Evolutionary conservation across 2,113 vertebrate species (phyloP).

Genomic region (Rutilus rutilus): DNA sequence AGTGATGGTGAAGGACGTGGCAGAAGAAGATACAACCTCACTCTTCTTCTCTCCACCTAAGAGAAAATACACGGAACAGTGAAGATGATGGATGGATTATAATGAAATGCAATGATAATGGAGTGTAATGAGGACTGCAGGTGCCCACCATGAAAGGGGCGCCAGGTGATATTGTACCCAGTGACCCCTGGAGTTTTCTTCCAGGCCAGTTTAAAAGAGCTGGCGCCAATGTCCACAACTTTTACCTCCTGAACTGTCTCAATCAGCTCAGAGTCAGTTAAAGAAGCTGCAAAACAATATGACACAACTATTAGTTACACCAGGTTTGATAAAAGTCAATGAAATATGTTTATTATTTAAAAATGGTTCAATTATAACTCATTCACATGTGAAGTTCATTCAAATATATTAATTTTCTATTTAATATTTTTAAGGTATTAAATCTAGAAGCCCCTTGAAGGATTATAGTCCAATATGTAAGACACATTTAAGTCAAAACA

Average conservation of each 20-base stretch:
- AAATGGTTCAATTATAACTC: not conserved
- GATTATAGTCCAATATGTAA: not conserved
- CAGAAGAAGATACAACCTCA: slow-evolving; percentile 67
- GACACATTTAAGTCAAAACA: not conserved
- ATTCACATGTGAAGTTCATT: not conserved
- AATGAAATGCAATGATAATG: not conserved
- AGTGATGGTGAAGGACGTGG: slow-evolving; percentile 70
- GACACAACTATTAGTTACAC: slow-evolving; percentile 6
- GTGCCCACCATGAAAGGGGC: slow-evolving; percentile 73
- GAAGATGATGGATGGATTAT: not conserved
- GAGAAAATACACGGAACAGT: not conserved
- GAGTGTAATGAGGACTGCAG: not conserved
- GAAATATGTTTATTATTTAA: not conserved
- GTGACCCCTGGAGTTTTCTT: slow-evolving; percentile 74
- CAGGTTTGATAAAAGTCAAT: not conserved
- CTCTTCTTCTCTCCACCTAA: slow-evolving; percentile 79
- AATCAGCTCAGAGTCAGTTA: slow-evolving; percentile 69
- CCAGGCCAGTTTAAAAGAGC: slow-evolving; percentile 81
- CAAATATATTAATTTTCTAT: no score
- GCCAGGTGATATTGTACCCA: slow-evolving; percentile 85
- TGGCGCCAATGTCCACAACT: slow-evolving; percentile 74
- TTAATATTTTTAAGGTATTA: not conserved
- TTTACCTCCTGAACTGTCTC: slow-evolving; percentile 76
- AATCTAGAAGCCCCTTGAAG: not conserved
- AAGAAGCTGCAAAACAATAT: slow-evolving; percentile 60